phyloP scores from a whole-genome alignment of 1,140 invertebrate genomes.

The Camponotus vicinus region DNA sequence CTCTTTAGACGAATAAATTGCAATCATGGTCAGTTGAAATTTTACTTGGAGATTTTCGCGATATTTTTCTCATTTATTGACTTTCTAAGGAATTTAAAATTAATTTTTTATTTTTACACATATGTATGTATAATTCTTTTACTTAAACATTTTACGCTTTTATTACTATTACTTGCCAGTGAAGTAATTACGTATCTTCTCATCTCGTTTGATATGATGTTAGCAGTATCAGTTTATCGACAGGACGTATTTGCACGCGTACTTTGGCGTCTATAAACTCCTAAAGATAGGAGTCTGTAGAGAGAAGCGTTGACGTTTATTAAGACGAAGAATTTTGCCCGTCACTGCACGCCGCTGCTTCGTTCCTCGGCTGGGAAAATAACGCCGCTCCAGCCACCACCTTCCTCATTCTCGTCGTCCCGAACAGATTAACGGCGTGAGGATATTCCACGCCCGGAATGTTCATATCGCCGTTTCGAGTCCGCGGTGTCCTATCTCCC shows the following conservation, averaged over 20 bases:
- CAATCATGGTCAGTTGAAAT: not conserved
- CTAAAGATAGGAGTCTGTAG: not conserved
- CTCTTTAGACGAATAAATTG: not conserved
- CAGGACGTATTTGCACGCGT: not conserved
- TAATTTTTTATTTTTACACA: too few relatives aligned
- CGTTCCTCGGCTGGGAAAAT: constrained; percentile 42
- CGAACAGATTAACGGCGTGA: constrained; percentile 60
- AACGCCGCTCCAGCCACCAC: constrained; percentile 17
- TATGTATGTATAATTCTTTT: not conserved
- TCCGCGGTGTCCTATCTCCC: constrained; percentile 58
- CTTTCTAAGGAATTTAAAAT: too few relatives aligned
- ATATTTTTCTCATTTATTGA: not conserved
- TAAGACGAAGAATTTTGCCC: constrained; percentile 55
- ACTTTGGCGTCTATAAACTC: constrained; percentile 26
- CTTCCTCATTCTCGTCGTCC: constrained; percentile 39
- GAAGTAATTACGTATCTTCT: not conserved
- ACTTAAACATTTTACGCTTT: not conserved
- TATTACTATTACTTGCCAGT: not conserved
- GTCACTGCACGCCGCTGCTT: constrained; percentile 3
- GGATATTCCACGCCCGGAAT: constrained; percentile 67
- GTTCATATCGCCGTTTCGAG: constrained; percentile 50
- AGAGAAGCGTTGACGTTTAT: constrained; percentile 55
- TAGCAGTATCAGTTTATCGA: not conserved
- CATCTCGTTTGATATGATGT: not conserved
- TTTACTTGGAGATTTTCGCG: not conserved